Percentiles rank a stretch among this genome's conserved stretches.
Evolutionary conservation across 2,113 vertebrate species (phyloP).

Genomic region (Pituophis catenifer): DNA sequence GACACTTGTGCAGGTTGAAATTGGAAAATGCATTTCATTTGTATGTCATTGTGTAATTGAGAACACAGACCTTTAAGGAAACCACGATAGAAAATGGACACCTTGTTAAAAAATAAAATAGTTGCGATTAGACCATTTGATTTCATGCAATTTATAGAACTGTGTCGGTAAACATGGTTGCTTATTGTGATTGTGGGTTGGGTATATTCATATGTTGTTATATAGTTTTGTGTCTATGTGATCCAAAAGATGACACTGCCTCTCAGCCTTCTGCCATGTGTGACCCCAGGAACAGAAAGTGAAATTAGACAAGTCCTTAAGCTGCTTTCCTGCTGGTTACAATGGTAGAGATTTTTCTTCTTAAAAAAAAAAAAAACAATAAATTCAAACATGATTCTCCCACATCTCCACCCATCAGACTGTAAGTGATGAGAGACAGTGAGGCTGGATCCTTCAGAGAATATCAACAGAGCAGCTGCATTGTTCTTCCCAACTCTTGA

Average conservation of each 20-base stretch:
- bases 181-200: neutral
- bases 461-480: neutral
- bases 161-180: conserved; percentile 45
- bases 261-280: neutral
- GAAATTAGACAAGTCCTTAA: neutral
- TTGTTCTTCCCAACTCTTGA: neutral
- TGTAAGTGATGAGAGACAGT: neutral
- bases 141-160: conserved; percentile 63
- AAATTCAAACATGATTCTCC: neutral
- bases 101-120: conserved; percentile 64
- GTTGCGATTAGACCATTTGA: conserved; percentile 67
- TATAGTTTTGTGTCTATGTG: neutral
- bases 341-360: neutral
- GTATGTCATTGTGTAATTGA: conserved; percentile 73
- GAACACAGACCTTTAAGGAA: conserved; percentile 72
- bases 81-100: conserved; percentile 64
- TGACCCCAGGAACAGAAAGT: neutral
- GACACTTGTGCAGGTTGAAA: conserved; percentile 70
- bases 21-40: conserved; percentile 77
- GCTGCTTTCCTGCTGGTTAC: neutral
- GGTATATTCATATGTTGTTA: neutral
- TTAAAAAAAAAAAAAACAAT: neutral
- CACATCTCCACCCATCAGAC: neutral
- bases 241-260: neutral
- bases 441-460: neutral